These are phyloP conservation scores for Salminus brasiliensis DNA, from an alignment of 2,113 vertebrate genomes.

Conservation along the genomic window DNA sequence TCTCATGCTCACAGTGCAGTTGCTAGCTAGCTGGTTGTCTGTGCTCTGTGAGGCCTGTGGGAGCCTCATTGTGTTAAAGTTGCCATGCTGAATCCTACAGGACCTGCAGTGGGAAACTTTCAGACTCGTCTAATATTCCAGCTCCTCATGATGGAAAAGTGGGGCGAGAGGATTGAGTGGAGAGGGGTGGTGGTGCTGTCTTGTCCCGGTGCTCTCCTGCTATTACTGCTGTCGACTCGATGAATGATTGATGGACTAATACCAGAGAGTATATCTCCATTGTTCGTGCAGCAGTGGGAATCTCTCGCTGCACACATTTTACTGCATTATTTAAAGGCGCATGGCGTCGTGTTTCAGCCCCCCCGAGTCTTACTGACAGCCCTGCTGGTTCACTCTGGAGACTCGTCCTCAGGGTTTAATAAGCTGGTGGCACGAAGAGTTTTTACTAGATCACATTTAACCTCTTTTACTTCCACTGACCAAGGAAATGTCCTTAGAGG, in stretches of 20 bases:
- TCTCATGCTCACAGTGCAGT: too few relatives aligned
- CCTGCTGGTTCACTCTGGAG: neutral
- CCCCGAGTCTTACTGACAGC: neutral
- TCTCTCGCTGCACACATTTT: neutral
- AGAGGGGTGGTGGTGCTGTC: too few relatives aligned
- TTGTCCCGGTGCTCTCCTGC: neutral
- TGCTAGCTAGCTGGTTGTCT: too few relatives aligned
- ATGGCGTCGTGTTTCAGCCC: conserved; percentile 24
- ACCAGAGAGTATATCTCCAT: conserved; percentile 15
- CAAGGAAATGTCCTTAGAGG: neutral
- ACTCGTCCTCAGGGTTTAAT: neutral
- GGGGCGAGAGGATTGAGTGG: too few relatives aligned
- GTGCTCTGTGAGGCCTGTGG: too few relatives aligned
- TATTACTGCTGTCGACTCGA: neutral
- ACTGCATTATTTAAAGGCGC: conserved; percentile 36
- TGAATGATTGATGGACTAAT: conserved; percentile 26
- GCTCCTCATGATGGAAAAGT: too few relatives aligned
- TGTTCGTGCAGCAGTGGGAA: neutral
- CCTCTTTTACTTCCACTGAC: too few relatives aligned
- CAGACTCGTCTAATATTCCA: too few relatives aligned
- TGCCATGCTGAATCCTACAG: too few relatives aligned
- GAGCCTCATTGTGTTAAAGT: too few relatives aligned
- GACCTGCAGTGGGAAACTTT: too few relatives aligned
- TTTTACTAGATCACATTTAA: too few relatives aligned
- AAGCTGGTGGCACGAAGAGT: neutral